Percentiles rank a stretch among this genome's conserved stretches.
Conservation (phyloP, 2,888 invertebrate species). For the Acronicta alni region DNA sequence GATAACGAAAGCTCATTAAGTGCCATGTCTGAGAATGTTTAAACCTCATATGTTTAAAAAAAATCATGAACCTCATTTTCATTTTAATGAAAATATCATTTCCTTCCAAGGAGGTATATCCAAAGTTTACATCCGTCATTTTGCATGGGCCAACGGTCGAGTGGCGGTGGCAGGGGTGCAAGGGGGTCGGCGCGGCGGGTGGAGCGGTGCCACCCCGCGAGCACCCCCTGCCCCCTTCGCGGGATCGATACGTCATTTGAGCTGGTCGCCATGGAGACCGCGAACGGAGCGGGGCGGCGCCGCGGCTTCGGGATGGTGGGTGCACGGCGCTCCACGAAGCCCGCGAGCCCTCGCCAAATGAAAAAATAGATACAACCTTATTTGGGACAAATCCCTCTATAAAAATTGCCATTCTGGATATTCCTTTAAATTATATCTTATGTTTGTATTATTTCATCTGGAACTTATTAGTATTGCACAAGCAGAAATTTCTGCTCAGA, state of each 20-base stretch:
- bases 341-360: constrained; percentile 75
- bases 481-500: constrained; percentile 8
- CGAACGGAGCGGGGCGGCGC: constrained; percentile 88
- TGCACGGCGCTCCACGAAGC: constrained; percentile 81
- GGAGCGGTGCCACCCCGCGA: constrained; percentile 86
- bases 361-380: constrained; percentile 83
- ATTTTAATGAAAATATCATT: constrained; percentile 88
- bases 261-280: constrained; percentile 89
- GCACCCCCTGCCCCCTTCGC: constrained; percentile 78
- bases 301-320: constrained; percentile 81
- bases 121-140: constrained; percentile 90
- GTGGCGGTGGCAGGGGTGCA: constrained; percentile 82
- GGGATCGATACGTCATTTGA: constrained; percentile 90
- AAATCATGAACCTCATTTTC: constrained; percentile 83
- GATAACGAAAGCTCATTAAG: constrained; percentile 31
- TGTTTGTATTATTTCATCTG: constrained; percentile 57
- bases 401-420: constrained; percentile 73
- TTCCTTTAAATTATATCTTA: constrained; percentile 57
- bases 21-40: constrained; percentile 23
- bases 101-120: constrained; percentile 88
- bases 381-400: constrained; percentile 81
- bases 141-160: constrained; percentile 89
- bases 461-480: constrained; percentile 31
- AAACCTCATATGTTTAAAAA: constrained; percentile 53
- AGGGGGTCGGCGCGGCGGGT: constrained; percentile 81